These are phyloP conservation scores for Poecilus cupreus DNA, from an alignment of 2,888 invertebrate species.

Conservation along the genomic window DNA sequence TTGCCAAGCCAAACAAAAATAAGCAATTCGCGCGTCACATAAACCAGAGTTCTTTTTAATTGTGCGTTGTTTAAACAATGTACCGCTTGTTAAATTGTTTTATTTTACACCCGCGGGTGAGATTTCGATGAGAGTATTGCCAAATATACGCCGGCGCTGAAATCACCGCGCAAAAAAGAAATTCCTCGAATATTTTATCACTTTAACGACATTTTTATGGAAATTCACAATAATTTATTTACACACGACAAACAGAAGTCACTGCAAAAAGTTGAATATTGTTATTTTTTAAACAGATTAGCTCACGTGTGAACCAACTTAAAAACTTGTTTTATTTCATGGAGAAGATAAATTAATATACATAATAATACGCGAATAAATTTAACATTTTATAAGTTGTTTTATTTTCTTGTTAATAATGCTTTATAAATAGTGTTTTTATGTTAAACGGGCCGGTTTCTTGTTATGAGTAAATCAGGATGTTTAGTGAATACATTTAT, in stretches of 20 bases:
- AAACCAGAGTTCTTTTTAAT: slow-evolving; percentile 37
- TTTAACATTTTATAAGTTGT: slow-evolving; percentile 43
- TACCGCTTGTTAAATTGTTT: neutral
- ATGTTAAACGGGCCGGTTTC: slow-evolving; percentile 38
- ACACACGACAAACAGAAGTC: slow-evolving; percentile 52
- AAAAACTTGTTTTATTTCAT: slow-evolving; percentile 3
- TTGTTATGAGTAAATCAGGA: slow-evolving; percentile 38
- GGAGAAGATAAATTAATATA: slow-evolving; percentile 26
- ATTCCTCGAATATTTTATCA: slow-evolving; percentile 49
- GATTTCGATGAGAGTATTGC: neutral
- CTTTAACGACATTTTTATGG: slow-evolving; percentile 53
- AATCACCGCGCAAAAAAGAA: slow-evolving; percentile 27
- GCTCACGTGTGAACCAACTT: slow-evolving; percentile 46
- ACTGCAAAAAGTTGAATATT: slow-evolving; percentile 54
- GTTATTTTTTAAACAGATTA: slow-evolving; percentile 55
- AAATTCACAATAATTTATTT: slow-evolving; percentile 44
- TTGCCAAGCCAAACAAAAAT: slow-evolving; percentile 45
- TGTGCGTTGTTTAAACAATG: slow-evolving; percentile 35
- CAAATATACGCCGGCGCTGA: slow-evolving; percentile 12
- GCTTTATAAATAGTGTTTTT: slow-evolving; percentile 40
- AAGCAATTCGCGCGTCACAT: slow-evolving; percentile 31
- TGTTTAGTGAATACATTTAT: slow-evolving; percentile 36
- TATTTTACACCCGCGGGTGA: neutral
- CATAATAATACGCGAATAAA: slow-evolving; percentile 37
- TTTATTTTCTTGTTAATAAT: slow-evolving; percentile 51